Evolutionary conservation across 2,797 vertebrate species (phyloP).

Genomic region (Chromobotia macracanthus): DNA sequence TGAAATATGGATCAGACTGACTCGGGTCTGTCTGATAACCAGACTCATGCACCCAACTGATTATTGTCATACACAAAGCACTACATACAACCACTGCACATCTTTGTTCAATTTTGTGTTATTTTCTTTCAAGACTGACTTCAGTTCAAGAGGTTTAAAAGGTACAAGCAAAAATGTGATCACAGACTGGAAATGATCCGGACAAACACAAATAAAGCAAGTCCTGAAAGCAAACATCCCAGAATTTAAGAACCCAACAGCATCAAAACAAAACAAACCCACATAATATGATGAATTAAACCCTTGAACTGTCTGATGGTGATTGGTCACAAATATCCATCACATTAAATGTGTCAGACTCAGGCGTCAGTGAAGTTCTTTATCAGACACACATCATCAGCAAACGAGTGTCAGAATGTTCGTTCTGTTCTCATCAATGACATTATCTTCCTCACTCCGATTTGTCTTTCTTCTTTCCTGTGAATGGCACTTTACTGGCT

Average conservation of each 20-base stretch:
- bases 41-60: too few relatives aligned
- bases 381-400: neutral
- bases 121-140: neutral
- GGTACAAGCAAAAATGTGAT: too few relatives aligned
- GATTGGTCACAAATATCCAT: constrained; percentile 4
- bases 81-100: too few relatives aligned
- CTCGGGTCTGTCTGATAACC: too few relatives aligned
- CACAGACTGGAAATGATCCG: neutral
- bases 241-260: neutral
- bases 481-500: constrained; percentile 78
- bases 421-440: constrained; percentile 46
- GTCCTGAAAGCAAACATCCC: neutral
- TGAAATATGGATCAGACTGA: too few relatives aligned
- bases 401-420: constrained; percentile 33
- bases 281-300: neutral
- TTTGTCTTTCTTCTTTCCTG: constrained; percentile 80
- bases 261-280: neutral
- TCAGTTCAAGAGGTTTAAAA: neutral
- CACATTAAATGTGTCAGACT: constrained; percentile 42
- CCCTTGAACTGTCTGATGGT: neutral
- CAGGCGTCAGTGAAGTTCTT: constrained; percentile 27
- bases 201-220: neutral
- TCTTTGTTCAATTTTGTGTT: too few relatives aligned
- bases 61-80: too few relatives aligned
- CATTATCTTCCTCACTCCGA: constrained; percentile 71